phyloP scores from a whole-genome alignment of 2,888 invertebrate genomes.

The Congeria kusceri region DNA sequence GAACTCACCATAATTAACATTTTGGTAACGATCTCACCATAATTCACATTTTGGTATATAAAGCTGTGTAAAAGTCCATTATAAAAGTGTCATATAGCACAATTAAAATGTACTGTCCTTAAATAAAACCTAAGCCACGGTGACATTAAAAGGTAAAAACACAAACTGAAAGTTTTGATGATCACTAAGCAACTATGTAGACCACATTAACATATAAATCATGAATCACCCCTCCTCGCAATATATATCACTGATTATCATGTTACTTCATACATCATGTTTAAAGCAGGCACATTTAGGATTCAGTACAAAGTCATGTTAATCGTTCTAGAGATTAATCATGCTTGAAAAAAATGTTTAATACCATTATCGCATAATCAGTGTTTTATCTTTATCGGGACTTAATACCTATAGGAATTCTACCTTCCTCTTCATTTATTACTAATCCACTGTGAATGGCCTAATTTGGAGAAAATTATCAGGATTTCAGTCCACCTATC shows the following conservation, averaged over 20 bases:
- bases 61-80: too few species aligned
- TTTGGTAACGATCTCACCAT: too few species aligned
- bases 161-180: background rate
- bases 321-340: too few species aligned
- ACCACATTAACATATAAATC: slow-evolving; percentile 5
- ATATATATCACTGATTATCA: too few species aligned
- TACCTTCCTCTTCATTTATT: background rate
- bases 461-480: background rate
- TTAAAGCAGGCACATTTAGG: too few species aligned
- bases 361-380: background rate
- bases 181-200: background rate
- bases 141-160: background rate
- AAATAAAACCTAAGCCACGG: background rate
- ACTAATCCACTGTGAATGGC: background rate
- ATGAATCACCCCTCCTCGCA: background rate
- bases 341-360: background rate
- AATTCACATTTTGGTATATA: too few species aligned
- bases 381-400: background rate
- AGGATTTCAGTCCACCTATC: too few species aligned
- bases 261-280: too few species aligned
- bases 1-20: too few species aligned
- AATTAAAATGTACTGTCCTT: too few species aligned
- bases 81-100: too few species aligned
- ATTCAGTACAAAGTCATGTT: too few species aligned
- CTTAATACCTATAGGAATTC: slow-evolving; percentile 1